A percentile compares a stretch with the other conserved stretches of the same genome.
phyloP scores from a whole-genome alignment of 2,888 invertebrate genomes.

The Oegoconia quadripuncta region DNA sequence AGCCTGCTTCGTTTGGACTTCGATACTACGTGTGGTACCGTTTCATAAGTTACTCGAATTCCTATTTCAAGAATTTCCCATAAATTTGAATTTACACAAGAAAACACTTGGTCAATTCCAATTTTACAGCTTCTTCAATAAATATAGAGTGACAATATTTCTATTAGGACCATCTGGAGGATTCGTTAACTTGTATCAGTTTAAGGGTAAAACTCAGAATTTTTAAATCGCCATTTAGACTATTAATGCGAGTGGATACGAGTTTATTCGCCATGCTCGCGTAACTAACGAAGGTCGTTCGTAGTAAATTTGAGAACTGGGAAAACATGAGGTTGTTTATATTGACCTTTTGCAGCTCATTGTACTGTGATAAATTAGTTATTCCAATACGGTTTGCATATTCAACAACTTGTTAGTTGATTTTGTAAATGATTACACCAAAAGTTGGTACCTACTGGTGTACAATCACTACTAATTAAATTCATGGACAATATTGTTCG shows the following conservation, averaged over 20 bases:
- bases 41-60: conserved; percentile 4
- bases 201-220: too few species aligned
- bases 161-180: too few species aligned
- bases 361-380: conserved; percentile 43
- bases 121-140: too few species aligned
- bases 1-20: conserved; percentile 27
- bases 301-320: conserved; percentile 1
- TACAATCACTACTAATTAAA: conserved; percentile 33
- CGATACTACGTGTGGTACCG: conserved; percentile 19
- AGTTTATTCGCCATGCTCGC: background rate
- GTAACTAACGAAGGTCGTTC: background rate
- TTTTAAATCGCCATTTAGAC: too few species aligned
- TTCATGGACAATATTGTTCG: conserved; percentile 22
- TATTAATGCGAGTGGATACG: too few species aligned
- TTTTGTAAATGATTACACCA: conserved; percentile 35
- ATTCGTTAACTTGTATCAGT: too few species aligned
- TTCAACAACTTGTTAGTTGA: conserved; percentile 40
- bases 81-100: background rate
- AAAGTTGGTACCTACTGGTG: too few species aligned
- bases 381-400: conserved; percentile 47
- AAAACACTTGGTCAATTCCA: conserved; percentile 1
- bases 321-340: conserved; percentile 23
- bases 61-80: background rate
- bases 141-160: too few species aligned
- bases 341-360: conserved; percentile 40